Percentiles rank a stretch among this genome's conserved stretches.
These are phyloP conservation scores for Caradrina kadenii DNA, from an alignment of 2,888 invertebrate genomes.

Conservation along the genomic window DNA sequence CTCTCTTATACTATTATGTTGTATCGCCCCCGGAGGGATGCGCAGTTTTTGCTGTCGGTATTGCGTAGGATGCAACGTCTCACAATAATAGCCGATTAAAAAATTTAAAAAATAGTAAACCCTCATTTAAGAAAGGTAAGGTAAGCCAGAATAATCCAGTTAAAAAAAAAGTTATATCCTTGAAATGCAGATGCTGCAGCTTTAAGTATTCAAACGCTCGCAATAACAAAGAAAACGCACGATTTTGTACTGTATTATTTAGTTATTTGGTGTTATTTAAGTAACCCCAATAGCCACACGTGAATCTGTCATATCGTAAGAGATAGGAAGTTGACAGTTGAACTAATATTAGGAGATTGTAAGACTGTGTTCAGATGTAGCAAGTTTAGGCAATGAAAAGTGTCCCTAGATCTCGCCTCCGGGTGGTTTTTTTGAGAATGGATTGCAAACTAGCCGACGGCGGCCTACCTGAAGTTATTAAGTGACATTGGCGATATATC, in stretches of 20 bases:
- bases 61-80: too few species aligned
- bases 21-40: too few species aligned
- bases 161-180: neutral
- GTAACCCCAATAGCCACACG: neutral
- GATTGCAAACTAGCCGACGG: too few species aligned
- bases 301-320: constrained; percentile 39
- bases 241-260: constrained; percentile 47
- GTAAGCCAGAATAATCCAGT: too few species aligned
- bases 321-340: constrained; percentile 59
- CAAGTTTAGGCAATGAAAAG: neutral
- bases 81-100: too few species aligned
- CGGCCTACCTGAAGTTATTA: too few species aligned
- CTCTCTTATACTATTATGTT: too few species aligned
- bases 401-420: neutral
- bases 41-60: too few species aligned
- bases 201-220: constrained; percentile 17
- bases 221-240: constrained; percentile 24
- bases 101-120: too few species aligned
- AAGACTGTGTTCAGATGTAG: constrained; percentile 21
- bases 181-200: constrained; percentile 28
- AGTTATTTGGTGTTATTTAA: neutral
- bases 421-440: too few species aligned
- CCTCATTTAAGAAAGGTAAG: too few species aligned
- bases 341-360: constrained; percentile 63
- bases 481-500: too few species aligned